phyloP scores from a whole-genome alignment of 2,888 invertebrate species.

The Sceliomorpha sp. region DNA sequence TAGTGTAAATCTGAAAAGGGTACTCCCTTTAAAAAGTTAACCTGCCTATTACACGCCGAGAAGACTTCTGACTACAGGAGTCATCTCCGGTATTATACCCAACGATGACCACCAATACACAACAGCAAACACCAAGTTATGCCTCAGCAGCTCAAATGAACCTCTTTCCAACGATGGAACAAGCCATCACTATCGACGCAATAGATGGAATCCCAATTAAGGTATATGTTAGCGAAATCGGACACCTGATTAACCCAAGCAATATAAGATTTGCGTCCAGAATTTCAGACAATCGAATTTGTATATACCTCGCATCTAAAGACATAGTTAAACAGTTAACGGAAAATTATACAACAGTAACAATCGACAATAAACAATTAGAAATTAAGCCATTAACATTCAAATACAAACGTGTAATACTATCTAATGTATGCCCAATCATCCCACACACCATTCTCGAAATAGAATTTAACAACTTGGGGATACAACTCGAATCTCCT shows the following conservation, averaged over 20 bases:
- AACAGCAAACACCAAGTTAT: slow-evolving; percentile 20
- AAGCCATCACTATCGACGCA: slow-evolving; percentile 32
- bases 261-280: slow-evolving; percentile 28
- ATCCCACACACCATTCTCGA: slow-evolving; percentile 16
- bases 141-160: slow-evolving; percentile 18
- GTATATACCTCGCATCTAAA: slow-evolving; percentile 31
- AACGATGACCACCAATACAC: slow-evolving; percentile 4
- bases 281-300: slow-evolving; percentile 37
- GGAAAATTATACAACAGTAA: neutral
- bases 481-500: slow-evolving; percentile 45
- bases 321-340: slow-evolving; percentile 5
- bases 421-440: slow-evolving; percentile 18
- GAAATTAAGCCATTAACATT: neutral
- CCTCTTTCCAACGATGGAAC: slow-evolving; percentile 33
- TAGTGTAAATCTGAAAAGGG: too few relatives aligned
- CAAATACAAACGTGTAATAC: slow-evolving; percentile 14
- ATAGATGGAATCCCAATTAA: slow-evolving; percentile 19
- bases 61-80: slow-evolving; percentile 25
- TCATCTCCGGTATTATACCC: neutral
- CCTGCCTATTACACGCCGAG: too few relatives aligned
- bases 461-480: slow-evolving; percentile 6
- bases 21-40: too few relatives aligned
- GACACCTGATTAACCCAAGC: slow-evolving; percentile 11
- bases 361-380: neutral
- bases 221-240: slow-evolving; percentile 26